Evolutionary conservation across 2,888 invertebrate genomes (phyloP).

Genomic region (Eurytoma adleriae): DNA sequence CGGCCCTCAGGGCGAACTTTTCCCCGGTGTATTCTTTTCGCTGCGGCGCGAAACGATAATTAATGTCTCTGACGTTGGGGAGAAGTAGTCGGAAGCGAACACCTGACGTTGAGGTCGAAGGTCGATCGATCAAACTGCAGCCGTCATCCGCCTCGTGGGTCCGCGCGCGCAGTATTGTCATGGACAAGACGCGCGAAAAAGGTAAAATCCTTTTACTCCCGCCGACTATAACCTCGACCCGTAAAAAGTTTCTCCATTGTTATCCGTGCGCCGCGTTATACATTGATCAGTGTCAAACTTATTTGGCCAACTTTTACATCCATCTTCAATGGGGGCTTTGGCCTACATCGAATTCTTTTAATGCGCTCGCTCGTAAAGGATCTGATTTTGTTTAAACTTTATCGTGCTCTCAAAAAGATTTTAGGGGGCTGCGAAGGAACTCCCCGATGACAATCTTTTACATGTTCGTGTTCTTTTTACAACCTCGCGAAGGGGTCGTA

Average conservation of each 20-base stretch:
- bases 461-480: too few species aligned
- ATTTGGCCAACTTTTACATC: too few species aligned
- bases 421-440: too few species aligned
- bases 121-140: constrained; percentile 52
- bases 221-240: background rate
- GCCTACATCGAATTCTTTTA: too few species aligned
- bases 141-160: background rate
- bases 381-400: too few species aligned
- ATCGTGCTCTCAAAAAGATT: too few species aligned
- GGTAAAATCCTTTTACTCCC: constrained; percentile 39
- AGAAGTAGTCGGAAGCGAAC: constrained; percentile 43
- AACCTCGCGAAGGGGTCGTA: too few species aligned
- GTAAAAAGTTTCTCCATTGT: constrained; percentile 9
- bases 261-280: background rate
- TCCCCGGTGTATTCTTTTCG: constrained; percentile 45
- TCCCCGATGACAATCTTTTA: too few species aligned
- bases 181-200: constrained; percentile 43
- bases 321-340: too few species aligned
- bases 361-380: too few species aligned
- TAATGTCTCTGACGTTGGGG: constrained; percentile 45
- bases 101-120: constrained; percentile 50
- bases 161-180: constrained; percentile 35
- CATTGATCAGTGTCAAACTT: background rate
- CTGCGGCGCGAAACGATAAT: constrained; percentile 47
- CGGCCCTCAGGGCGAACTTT: constrained; percentile 18